A percentile compares a stretch with the other conserved stretches of the same genome.
Conservation (phyloP, 64 coral and sea anemone genomes). For the Trachythela sp. region DNA sequence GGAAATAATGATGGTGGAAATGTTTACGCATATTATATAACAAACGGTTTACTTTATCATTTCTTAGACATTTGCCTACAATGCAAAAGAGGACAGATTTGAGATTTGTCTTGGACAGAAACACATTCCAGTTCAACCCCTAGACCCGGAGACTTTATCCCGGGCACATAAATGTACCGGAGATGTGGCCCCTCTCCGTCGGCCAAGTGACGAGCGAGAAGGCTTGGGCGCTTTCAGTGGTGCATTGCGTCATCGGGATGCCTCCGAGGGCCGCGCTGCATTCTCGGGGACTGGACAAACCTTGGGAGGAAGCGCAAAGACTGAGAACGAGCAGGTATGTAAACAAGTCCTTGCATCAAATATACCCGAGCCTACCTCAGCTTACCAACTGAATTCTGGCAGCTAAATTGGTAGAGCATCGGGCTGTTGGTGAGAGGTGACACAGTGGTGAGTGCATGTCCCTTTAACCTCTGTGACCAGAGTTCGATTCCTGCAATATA, state of each 20-base stretch:
- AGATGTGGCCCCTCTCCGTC: not conserved
- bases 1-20: no score
- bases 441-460: no score
- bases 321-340: not conserved
- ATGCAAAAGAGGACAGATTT: slow-evolving; percentile 75
- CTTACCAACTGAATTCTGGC: no score
- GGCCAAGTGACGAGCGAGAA: not conserved
- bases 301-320: not conserved
- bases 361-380: no score
- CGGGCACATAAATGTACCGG: slow-evolving; percentile 31
- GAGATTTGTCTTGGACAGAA: slow-evolving; percentile 80
- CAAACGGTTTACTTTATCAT: not conserved
- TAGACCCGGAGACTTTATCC: slow-evolving; percentile 47
- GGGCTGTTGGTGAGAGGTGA: no score
- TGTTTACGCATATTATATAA: no score
- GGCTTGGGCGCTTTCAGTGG: slow-evolving; percentile 75
- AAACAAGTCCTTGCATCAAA: no score
- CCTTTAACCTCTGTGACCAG: no score
- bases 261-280: slow-evolving; percentile 45
- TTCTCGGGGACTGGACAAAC: slow-evolving; percentile 58
- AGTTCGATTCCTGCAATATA: no score
- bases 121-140: slow-evolving; percentile 74
- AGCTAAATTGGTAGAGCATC: no score
- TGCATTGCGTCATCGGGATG: slow-evolving; percentile 54
- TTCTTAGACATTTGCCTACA: slow-evolving; percentile 86